Percentiles rank a stretch among this genome's conserved stretches.
phyloP scores from a whole-genome alignment of 2,797 vertebrate species.

The Bovichtus diacanthus region DNA sequence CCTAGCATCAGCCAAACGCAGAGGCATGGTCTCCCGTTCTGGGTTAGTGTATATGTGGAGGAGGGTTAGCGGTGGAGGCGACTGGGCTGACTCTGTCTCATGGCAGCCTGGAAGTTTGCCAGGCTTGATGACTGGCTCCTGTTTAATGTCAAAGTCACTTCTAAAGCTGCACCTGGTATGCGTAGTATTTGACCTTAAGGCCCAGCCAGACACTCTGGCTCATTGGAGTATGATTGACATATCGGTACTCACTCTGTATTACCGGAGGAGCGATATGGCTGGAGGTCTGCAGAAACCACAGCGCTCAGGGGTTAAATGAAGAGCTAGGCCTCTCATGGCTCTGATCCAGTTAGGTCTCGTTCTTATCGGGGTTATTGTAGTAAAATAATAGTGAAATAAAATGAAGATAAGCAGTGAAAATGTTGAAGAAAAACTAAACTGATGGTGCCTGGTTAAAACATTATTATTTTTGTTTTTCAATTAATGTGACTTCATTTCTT shows the following conservation, averaged over 20 bases:
- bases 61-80: constrained; percentile 56
- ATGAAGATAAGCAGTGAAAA: too few species aligned
- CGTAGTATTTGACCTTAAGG: constrained; percentile 80
- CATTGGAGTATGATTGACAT: constrained; percentile 75
- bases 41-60: constrained; percentile 52
- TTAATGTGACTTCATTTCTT: too few species aligned
- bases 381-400: too few species aligned
- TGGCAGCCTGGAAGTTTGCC: constrained; percentile 70
- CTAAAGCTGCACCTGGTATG: constrained; percentile 79
- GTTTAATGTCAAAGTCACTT: constrained; percentile 83
- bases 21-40: constrained; percentile 36
- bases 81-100: constrained; percentile 53
- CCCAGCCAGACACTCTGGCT: constrained; percentile 76
- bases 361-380: constrained; percentile 7
- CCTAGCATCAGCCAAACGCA: constrained; percentile 54
- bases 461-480: too few species aligned
- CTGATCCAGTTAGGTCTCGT: neutral
- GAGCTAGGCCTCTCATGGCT: constrained; percentile 12
- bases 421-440: too few species aligned
- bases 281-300: constrained; percentile 31
- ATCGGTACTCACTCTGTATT: constrained; percentile 51
- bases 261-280: constrained; percentile 28
- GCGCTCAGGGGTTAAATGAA: constrained; percentile 10
- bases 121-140: constrained; percentile 75
- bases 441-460: too few species aligned